Conservation (phyloP, 1,140 invertebrate species). For the Tetragonula clypearis region DNA sequence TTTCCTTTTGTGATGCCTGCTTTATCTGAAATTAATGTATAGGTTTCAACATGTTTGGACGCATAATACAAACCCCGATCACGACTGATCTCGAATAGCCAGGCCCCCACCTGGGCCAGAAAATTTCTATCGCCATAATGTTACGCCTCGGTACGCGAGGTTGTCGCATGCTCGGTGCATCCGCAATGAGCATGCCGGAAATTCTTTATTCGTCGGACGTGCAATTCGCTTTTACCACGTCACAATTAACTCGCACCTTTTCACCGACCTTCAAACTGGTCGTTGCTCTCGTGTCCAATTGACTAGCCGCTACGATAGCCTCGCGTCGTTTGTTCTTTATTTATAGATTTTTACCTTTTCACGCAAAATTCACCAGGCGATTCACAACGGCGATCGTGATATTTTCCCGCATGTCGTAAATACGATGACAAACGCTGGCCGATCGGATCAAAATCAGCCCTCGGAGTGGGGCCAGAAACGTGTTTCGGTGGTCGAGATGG, state of each 20-base stretch:
- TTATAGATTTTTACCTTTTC: neutral
- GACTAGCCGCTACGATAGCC: neutral
- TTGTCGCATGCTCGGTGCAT: constrained; percentile 35
- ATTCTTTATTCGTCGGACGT: constrained; percentile 49
- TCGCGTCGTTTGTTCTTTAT: neutral
- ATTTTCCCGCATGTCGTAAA: neutral
- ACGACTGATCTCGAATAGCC: neutral
- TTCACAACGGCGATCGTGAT: neutral
- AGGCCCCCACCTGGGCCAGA: constrained; percentile 28
- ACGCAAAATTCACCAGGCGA: neutral
- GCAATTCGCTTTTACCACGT: constrained; percentile 40
- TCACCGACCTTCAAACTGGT: constrained; percentile 39
- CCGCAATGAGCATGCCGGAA: constrained; percentile 40
- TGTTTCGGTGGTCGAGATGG: constrained; percentile 69
- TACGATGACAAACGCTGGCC: neutral
- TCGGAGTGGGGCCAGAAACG: constrained; percentile 28
- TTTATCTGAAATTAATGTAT: neutral
- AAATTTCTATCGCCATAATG: constrained; percentile 49
- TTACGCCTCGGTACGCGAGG: constrained; percentile 12
- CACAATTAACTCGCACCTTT: constrained; percentile 28
- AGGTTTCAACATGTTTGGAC: neutral
- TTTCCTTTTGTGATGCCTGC: neutral
- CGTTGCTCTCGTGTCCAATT: neutral
- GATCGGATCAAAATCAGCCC: neutral
- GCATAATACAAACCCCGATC: constrained; percentile 10